phyloP scores from a whole-genome alignment of 2,888 invertebrate genomes.

The Hypercompe scribonia region DNA sequence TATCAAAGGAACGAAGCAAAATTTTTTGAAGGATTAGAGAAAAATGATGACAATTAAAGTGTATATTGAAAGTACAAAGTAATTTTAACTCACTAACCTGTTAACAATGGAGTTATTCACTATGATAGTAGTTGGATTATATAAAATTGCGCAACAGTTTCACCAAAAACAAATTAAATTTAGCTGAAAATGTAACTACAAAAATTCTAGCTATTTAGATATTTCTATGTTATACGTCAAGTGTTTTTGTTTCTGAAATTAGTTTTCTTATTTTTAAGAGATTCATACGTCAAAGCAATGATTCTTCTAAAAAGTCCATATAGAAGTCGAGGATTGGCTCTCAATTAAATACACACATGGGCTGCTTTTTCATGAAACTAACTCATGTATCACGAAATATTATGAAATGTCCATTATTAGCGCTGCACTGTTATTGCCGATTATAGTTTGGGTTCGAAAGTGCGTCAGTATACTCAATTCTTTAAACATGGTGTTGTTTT shows the following conservation, averaged over 20 bases:
- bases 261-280: not conserved
- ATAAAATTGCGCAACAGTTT: not conserved
- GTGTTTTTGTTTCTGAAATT: constrained; percentile 3
- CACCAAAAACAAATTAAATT: not conserved
- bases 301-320: constrained; percentile 5
- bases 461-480: too few relatives aligned
- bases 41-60: not conserved
- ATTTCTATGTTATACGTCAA: not conserved
- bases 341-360: too few relatives aligned
- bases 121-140: not conserved
- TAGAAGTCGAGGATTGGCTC: not conserved
- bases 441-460: too few relatives aligned
- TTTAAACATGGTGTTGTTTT: too few relatives aligned
- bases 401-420: too few relatives aligned
- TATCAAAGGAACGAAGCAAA: not conserved
- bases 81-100: not conserved
- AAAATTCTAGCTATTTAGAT: not conserved
- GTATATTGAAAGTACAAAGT: not conserved
- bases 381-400: too few relatives aligned
- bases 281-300: not conserved
- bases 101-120: not conserved
- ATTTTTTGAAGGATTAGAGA: not conserved
- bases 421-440: too few relatives aligned
- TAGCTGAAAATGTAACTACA: not conserved
- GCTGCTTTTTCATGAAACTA: too few relatives aligned